phyloP scores from a whole-genome alignment of 2,113 vertebrate species.

The Plecotus auritus region DNA sequence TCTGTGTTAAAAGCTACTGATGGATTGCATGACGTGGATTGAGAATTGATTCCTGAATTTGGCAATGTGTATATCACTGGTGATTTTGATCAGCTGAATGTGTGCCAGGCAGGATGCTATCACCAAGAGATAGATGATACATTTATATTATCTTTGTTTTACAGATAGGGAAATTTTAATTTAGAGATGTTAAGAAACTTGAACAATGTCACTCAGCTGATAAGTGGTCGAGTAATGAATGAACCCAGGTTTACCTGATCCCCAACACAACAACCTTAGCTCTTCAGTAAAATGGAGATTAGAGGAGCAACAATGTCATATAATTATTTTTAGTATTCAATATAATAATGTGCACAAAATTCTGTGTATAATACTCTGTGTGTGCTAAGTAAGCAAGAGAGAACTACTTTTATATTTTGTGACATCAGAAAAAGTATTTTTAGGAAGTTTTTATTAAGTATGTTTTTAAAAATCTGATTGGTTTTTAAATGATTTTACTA shows the following conservation, averaged over 20 bases:
- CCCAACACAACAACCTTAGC: neutral
- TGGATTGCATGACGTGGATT: neutral
- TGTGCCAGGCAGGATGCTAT: neutral
- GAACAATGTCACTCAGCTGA: neutral
- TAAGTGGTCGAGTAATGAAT: neutral
- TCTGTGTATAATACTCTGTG: neutral
- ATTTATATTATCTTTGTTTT: slow-evolving; percentile 21
- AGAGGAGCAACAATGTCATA: neutral
- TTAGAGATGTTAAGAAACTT: neutral
- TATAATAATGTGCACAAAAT: neutral
- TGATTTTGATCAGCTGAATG: neutral
- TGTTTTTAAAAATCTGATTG: neutral
- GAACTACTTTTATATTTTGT: slow-evolving; percentile 7
- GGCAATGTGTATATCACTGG: neutral
- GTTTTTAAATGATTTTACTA: slow-evolving; percentile 30
- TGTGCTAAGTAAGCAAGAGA: neutral
- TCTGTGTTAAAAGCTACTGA: neutral
- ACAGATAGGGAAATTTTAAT: neutral
- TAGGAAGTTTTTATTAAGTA: neutral
- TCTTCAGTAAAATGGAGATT: neutral
- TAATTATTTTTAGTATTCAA: slow-evolving; percentile 25
- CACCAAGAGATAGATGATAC: neutral
- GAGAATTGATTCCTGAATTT: neutral
- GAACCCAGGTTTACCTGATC: neutral
- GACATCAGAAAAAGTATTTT: neutral